Base-by-base conservation (phyloP, 1,140 invertebrate species). In the Listronotus bonariensis region DNA sequence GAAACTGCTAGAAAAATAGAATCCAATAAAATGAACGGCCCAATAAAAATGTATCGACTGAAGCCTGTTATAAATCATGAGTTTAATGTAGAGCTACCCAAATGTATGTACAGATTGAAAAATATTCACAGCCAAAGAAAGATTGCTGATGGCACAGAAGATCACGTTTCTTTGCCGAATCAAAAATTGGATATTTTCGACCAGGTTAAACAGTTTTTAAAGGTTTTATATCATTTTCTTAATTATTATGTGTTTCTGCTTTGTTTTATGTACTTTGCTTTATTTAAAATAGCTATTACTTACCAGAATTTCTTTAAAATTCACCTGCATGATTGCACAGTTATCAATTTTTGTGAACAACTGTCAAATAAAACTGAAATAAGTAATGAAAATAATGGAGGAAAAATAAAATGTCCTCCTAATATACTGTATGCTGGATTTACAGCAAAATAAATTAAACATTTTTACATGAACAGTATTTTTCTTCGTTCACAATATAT, bases 161-260 rank as follows among this genome's bases (percentile, higher is more conserved):
- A 78, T 76, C 72, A 78, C 74, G 72, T 76, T 76, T 72, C 79
- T 71, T 68, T 51, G 53, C 72, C 77, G 57, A 74, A 79, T 34
- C 73, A 79, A 73, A 69, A 81, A 81, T 77, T 84, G 68, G 80
- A 83, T 80, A 84, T 88, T 73, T 80, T 79, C 79, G 80, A 85
- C 76, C 84, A 88, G 86, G 86, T 88, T 88, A 86, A 83, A 78
- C 84, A 82, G 78, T 84, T 88, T 83, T 81, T 87, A 76, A 83
- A 88, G 86, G 86, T 88, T 87, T 83, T 68, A 67, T 69, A 66
- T 69, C 53, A 64, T 68, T 72, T 70, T 59, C 53, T 32, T 62
- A 65, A 40, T 65, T 70, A 46, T 54, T 65, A 54, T 53, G 40
- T 20, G 15, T 57, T 60, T 36, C n/a, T 48, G 15, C 32, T 36